Evolutionary conservation across 2,888 invertebrate species (phyloP).

Genomic region (Drosophila flavopinicola): DNA sequence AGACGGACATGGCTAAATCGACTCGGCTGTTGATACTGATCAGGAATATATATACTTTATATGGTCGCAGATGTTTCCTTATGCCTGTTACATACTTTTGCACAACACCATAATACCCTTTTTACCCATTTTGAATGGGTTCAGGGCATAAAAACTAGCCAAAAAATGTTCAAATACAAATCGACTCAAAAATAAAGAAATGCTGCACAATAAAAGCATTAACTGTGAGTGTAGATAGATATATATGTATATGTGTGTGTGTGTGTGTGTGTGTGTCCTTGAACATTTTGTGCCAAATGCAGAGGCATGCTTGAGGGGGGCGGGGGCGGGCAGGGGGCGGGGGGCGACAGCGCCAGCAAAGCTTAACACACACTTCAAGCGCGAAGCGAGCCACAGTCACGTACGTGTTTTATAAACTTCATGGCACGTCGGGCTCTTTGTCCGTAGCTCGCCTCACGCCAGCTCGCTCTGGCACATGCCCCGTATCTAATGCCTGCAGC

Average conservation of each 20-base stretch:
- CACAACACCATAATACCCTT: no score
- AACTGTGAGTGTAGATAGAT: slow-evolving; percentile 32
- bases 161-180: slow-evolving; percentile 60
- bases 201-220: slow-evolving; percentile 65
- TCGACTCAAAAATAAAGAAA: slow-evolving; percentile 60
- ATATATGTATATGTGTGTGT: slow-evolving; percentile 8
- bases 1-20: no score
- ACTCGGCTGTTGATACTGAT: no score
- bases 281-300: slow-evolving; percentile 76
- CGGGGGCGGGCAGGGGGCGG: slow-evolving; percentile 6
- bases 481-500: neutral
- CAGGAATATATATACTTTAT: no score
- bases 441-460: slow-evolving; percentile 16
- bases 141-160: slow-evolving; percentile 37
- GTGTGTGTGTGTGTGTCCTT: slow-evolving; percentile 71
- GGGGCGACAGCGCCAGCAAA: slow-evolving; percentile 43
- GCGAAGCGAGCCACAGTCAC: slow-evolving; percentile 70
- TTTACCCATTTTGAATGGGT: no score
- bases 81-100: no score
- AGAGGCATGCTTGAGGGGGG: slow-evolving; percentile 39
- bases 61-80: no score
- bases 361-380: slow-evolving; percentile 71
- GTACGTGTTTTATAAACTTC: slow-evolving; percentile 76
- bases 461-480: slow-evolving; percentile 11
- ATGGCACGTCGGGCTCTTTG: slow-evolving; percentile 51